Base-by-base conservation (phyloP, 2,888 invertebrate species). In the Malthinus flaveolus region DNA sequence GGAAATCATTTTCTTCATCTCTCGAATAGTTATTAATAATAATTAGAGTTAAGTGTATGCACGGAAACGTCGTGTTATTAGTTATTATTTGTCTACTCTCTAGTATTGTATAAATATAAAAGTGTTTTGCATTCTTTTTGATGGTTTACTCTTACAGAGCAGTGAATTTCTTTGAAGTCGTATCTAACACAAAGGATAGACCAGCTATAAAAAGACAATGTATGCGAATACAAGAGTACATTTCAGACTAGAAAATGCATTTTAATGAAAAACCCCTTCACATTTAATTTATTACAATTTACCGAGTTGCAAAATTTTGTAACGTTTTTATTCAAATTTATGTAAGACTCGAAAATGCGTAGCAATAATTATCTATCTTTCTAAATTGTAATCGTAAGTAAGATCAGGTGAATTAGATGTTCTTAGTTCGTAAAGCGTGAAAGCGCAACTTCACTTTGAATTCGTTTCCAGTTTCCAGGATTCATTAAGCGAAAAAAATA, bases 351-450 rank as follows among this genome's bases (percentile, higher is more conserved):
- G 32, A 56, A 45, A 49, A 36, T 44, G 33, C 44, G 58, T 53
- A 54, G 49, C 54, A 59, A 59, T 54, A 59, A 54, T 59, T 59
- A 59, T 54, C 54, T 42, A 59, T 59, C 59, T 49, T 54, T 54
- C 45, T 54, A 54, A 59, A 59, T 44, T 59, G 59, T 54, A 59
- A 54, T 54, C 53, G 49, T 53, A 51, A 57, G 59, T 49, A 59
- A 59, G 54, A 59, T 59, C 53, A 49, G 49, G 59, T 54, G 53
- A 59, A 59, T 59, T 54, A 54, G 49, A 32, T 59, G 49, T 54
- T 54, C 49, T 49, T 49, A 59, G 55, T 56, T 56, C 45, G 52
- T 51, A 59, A 52, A 50, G 55, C 51, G 55, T 55, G 44, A 55
- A 48, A 58, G 53, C 23, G 23, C 58, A 34, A n/a, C 44, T 42